Conservation (phyloP, 2,888 invertebrate genomes). For the Torymus tubicola region DNA sequence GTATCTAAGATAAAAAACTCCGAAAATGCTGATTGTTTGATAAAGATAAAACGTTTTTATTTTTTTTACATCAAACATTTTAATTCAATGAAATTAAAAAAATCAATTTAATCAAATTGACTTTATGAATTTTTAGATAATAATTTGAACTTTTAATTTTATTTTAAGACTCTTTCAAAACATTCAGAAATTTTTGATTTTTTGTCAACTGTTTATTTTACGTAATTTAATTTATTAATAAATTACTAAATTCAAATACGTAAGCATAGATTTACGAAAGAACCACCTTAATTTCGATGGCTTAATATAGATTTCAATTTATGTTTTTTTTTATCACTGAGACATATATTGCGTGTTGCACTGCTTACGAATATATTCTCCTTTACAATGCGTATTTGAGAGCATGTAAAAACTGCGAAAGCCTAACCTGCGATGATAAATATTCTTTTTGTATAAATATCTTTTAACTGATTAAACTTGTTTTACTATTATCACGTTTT, state of each 20-base stretch:
- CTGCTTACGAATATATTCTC: slow-evolving; percentile 12
- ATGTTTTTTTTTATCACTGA: not conserved
- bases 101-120: too few species aligned
- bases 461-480: slow-evolving; percentile 4
- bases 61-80: too few species aligned
- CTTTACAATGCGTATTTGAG: not conserved
- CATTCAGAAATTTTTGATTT: too few species aligned
- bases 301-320: too few species aligned
- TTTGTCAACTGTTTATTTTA: too few species aligned
- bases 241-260: not conserved
- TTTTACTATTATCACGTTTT: slow-evolving; percentile 3
- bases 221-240: slow-evolving; percentile 6
- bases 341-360: slow-evolving; percentile 6
- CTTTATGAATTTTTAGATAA: not conserved
- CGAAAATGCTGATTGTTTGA: too few species aligned
- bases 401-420: not conserved
- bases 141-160: slow-evolving; percentile 17
- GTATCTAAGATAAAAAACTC: too few species aligned
- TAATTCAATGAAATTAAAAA: too few species aligned
- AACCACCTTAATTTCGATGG: too few species aligned
- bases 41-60: too few species aligned
- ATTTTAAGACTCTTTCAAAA: not conserved
- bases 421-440: slow-evolving; percentile 1
- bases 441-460: slow-evolving; percentile 10
- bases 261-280: too few species aligned